A percentile compares a stretch with the other conserved stretches of the same genome.
Conservation (phyloP, 2,797 vertebrate species). For the Apodemus agrarius region DNA sequence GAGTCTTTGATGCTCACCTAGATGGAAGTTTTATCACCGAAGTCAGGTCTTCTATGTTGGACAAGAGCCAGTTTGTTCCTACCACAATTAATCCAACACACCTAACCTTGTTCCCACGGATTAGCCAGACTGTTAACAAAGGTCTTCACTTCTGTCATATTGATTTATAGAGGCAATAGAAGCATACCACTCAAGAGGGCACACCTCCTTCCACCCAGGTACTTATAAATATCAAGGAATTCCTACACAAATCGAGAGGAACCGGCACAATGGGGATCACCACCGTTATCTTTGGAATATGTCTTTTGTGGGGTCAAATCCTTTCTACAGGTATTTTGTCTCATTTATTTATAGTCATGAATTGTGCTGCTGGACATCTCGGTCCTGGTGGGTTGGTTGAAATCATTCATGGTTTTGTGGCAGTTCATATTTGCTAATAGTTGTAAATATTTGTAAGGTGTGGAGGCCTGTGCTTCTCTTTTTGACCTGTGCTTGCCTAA, state of each 20-base stretch:
- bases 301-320: constrained; percentile 70
- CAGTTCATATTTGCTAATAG: background rate
- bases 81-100: constrained; percentile 71
- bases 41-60: constrained; percentile 37
- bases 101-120: constrained; percentile 57
- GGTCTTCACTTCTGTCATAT: constrained; percentile 18
- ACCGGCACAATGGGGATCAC: constrained; percentile 79
- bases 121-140: constrained; percentile 36
- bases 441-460: background rate
- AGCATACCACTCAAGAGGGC: background rate
- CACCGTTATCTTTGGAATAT: constrained; percentile 70
- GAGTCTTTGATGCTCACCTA: constrained; percentile 7
- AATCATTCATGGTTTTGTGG: too few relatives aligned
- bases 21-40: constrained; percentile 66
- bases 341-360: background rate
- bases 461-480: background rate
- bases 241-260: background rate
- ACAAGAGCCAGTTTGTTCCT: constrained; percentile 24
- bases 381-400: background rate
- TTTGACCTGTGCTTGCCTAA: background rate
- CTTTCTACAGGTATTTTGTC: constrained; percentile 67
- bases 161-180: constrained; percentile 55
- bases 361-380: background rate
- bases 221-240: constrained; percentile 73
- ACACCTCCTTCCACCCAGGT: constrained; percentile 48